Percentiles rank a stretch among this genome's conserved stretches.
phyloP scores from a whole-genome alignment of 2,113 vertebrate genomes.

The Hepsetus odoe region DNA sequence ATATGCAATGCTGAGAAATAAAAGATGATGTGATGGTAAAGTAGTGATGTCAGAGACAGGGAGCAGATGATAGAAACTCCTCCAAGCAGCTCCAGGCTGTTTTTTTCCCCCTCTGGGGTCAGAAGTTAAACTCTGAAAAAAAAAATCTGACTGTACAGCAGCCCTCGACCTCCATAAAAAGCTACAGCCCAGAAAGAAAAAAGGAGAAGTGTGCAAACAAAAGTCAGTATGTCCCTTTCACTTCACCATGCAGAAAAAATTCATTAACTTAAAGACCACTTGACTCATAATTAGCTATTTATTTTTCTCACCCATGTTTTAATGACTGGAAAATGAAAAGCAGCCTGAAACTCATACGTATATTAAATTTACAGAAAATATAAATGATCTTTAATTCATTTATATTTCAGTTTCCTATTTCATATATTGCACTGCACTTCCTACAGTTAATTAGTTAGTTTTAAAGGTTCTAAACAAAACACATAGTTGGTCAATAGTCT shows the following conservation, averaged over 20 bases:
- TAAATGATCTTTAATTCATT: no score
- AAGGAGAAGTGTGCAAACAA: not conserved
- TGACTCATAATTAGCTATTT: no score
- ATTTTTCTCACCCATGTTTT: no score
- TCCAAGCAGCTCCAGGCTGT: not conserved
- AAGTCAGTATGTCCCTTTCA: not conserved
- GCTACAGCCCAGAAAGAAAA: not conserved
- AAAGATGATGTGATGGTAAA: not conserved
- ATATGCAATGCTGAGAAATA: not conserved
- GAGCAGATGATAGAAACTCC: not conserved
- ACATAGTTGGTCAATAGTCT: no score
- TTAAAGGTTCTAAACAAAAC: no score
- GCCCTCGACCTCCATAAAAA: not conserved
- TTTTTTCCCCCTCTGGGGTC: not conserved
- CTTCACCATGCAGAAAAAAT: not conserved
- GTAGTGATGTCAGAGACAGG: not conserved
- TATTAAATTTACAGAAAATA: no score
- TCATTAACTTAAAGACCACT: no score
- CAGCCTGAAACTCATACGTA: no score
- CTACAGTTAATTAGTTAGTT: no score
- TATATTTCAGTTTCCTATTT: no score
- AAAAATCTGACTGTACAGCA: constrained; percentile 4
- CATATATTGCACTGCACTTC: no score
- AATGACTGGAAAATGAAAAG: no score
- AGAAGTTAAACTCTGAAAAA: not conserved